A percentile compares a stretch with the other conserved stretches of the same genome.
Evolutionary conservation across 1,140 invertebrate genomes (phyloP).

Genomic region (Scaptomyza graminum): DNA sequence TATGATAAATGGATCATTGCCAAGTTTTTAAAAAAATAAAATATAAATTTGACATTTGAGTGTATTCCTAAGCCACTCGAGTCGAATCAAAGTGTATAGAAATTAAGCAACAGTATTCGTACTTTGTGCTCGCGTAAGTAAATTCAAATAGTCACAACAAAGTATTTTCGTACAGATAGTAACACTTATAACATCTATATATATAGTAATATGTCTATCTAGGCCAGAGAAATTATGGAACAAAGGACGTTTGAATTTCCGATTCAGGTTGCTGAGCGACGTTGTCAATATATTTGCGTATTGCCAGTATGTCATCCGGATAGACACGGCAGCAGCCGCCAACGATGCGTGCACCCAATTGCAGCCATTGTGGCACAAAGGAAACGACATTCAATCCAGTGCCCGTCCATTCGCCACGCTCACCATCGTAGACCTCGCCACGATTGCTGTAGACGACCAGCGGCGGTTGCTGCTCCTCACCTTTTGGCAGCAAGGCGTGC

Average conservation of each 20-base stretch:
- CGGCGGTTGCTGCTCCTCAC: constrained; percentile 62
- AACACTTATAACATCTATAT: constrained; percentile 11
- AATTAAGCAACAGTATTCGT: constrained; percentile 28
- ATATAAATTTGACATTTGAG: too few species aligned
- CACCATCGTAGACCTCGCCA: constrained; percentile 86
- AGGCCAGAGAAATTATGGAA: constrained; percentile 17
- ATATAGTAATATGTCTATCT: constrained; percentile 10
- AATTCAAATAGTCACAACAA: constrained; percentile 1
- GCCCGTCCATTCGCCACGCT: constrained; percentile 86
- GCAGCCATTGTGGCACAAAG: constrained; percentile 88
- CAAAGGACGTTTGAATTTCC: constrained; percentile 15
- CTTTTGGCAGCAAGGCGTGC: constrained; percentile 43
- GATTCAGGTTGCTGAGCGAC: constrained; percentile 43
- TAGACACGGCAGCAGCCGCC: constrained; percentile 92
- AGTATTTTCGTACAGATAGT: not conserved
- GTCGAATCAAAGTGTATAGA: not conserved
- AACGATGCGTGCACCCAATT: constrained; percentile 88
- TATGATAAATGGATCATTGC: too few species aligned
- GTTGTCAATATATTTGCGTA: constrained; percentile 83
- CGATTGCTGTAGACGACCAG: constrained; percentile 90
- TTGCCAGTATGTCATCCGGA: constrained; percentile 86
- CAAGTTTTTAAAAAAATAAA: too few species aligned
- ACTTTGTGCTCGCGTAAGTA: not conserved
- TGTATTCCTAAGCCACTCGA: too few species aligned
- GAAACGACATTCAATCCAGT: constrained; percentile 84